Evolutionary conservation across 1,140 invertebrate species (phyloP).

Genomic region (Drosophila subobscura): DNA sequence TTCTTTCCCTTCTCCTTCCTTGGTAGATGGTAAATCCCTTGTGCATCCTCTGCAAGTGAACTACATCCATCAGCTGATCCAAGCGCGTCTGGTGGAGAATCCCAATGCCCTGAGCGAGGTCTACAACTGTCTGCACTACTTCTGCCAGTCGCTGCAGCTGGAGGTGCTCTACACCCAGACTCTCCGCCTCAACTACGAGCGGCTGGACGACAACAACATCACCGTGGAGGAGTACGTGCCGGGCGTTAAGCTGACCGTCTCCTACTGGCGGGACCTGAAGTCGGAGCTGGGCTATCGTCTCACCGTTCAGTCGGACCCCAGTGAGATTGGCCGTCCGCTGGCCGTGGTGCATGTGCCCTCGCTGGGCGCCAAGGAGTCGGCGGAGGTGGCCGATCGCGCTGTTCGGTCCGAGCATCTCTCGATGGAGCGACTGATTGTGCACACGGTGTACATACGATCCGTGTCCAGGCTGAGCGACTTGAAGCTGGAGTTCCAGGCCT

Average conservation of each 20-base stretch:
- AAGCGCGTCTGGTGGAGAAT: constrained; percentile 93
- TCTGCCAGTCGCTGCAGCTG: constrained; percentile 97
- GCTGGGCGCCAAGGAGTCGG: constrained; percentile 86
- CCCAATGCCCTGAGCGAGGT: constrained; percentile 92
- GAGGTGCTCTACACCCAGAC: constrained; percentile 98
- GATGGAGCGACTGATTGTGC: constrained; percentile 97
- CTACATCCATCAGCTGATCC: constrained; percentile 95
- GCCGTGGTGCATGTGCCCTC: constrained; percentile 95
- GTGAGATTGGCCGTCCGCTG: constrained; percentile 91
- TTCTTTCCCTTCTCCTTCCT: not conserved
- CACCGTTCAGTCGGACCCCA: constrained; percentile 93
- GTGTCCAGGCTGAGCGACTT: constrained; percentile 91
- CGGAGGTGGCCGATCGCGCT: constrained; percentile 91
- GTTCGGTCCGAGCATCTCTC: constrained; percentile 94
- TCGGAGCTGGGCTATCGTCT: constrained; percentile 94
- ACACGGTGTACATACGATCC: constrained; percentile 97
- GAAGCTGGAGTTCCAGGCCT: constrained; percentile 90
- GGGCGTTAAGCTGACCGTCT: constrained; percentile 94
- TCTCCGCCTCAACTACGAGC: constrained; percentile 92
- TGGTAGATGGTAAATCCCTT: constrained; percentile 94
- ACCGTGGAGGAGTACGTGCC: constrained; percentile 96
- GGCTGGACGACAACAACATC: constrained; percentile 95
- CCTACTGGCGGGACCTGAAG: constrained; percentile 95
- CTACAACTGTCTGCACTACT: constrained; percentile 95
- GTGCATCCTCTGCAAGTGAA: constrained; percentile 96